Evolutionary conservation across 2,888 invertebrate genomes (phyloP).

Genomic region (Alloscopus bannaensis): DNA sequence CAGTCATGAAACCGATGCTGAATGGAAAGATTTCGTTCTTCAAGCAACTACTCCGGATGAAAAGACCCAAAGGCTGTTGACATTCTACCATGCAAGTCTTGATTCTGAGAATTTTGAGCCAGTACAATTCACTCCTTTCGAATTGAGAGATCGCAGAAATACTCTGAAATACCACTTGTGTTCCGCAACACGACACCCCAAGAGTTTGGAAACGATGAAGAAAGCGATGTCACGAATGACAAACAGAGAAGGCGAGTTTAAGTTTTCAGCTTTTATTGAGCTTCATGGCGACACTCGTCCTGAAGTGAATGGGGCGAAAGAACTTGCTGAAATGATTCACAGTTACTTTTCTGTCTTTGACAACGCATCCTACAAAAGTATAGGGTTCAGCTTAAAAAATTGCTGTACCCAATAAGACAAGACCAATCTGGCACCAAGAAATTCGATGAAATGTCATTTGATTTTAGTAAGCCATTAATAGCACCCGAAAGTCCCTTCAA

Average conservation of each 20-base stretch:
- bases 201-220: neutral
- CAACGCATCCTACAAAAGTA: too few species aligned
- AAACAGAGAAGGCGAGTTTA: neutral
- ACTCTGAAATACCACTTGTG: neutral
- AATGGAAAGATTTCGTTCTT: constrained; percentile 1
- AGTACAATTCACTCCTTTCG: neutral
- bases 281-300: too few species aligned
- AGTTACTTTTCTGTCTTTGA: too few species aligned
- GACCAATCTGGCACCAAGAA: too few species aligned
- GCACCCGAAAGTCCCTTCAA: too few species aligned
- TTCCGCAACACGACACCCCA: neutral
- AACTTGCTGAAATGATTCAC: too few species aligned
- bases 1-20: constrained; percentile 1
- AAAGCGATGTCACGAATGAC: neutral
- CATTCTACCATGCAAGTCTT: neutral
- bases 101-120: too few species aligned
- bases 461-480: too few species aligned
- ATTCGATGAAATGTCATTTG: too few species aligned
- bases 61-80: neutral
- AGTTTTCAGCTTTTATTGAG: constrained; percentile 13
- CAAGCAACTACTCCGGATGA: neutral
- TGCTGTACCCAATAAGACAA: too few species aligned
- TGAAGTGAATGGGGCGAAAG: too few species aligned
- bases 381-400: too few species aligned
- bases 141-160: constrained; percentile 6